Percentiles rank a stretch among this genome's conserved stretches.
Evolutionary conservation across 2,113 vertebrate genomes (phyloP).

Genomic region (Elanus axillaris): DNA sequence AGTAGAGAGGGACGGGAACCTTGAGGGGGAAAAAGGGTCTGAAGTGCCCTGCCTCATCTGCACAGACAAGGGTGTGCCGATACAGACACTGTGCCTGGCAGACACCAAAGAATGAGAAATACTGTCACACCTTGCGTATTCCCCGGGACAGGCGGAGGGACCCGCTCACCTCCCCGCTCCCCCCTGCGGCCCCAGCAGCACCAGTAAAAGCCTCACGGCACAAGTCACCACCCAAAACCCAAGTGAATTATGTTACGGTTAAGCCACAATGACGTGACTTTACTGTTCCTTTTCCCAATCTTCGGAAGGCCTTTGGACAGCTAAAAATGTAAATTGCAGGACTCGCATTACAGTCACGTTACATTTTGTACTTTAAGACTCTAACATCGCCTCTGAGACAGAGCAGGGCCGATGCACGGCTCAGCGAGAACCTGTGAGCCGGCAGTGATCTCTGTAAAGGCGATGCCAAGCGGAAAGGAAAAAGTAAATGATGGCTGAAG

Average conservation of each 20-base stretch:
- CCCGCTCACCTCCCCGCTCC: not conserved
- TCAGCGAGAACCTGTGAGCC: not conserved
- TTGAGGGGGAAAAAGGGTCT: too few species aligned
- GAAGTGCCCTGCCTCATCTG: not conserved
- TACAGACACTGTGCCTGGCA: not conserved
- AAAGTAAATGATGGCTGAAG: not conserved
- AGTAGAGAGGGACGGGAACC: not conserved
- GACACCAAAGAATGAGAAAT: rapidly evolving
- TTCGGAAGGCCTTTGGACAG: not conserved
- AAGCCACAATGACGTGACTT: not conserved
- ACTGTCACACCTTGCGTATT: not conserved
- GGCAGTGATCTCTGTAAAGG: not conserved
- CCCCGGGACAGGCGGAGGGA: not conserved
- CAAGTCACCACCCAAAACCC: rapidly evolving
- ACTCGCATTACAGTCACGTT: not conserved
- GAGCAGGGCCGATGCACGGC: not conserved
- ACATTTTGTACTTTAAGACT: not conserved
- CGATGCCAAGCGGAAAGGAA: not conserved
- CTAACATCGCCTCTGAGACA: not conserved
- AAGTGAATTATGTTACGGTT: not conserved
- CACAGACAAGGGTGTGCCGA: not conserved
- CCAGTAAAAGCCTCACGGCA: not conserved
- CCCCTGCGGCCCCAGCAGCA: not conserved
- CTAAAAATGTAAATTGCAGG: not conserved
- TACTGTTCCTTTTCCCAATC: not conserved